Conservation (phyloP, 1,140 invertebrate genomes). For the Anastatus disparis region DNA sequence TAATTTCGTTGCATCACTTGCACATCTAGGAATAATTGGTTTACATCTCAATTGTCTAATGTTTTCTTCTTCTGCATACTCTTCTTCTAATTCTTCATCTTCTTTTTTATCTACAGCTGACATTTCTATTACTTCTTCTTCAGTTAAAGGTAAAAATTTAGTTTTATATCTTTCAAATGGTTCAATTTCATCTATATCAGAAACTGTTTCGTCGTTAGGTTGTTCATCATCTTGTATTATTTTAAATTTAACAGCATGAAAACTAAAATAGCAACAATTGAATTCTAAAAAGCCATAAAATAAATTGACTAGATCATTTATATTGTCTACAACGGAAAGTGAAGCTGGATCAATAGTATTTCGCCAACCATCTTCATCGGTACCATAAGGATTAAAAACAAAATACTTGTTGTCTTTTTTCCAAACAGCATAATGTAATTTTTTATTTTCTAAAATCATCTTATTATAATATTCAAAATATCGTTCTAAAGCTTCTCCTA, state of each 20-base stretch:
- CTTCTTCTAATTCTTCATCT: neutral
- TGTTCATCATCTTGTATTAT: conserved; percentile 45
- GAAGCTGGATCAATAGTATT: conserved; percentile 45
- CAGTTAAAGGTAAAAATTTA: conserved; percentile 55
- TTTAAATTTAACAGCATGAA: conserved; percentile 53
- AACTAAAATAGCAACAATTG: conserved; percentile 50
- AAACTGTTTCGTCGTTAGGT: neutral
- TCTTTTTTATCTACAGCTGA: neutral
- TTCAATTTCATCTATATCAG: conserved; percentile 36
- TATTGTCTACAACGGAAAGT: conserved; percentile 47
- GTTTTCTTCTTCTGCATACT: neutral
- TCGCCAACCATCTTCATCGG: conserved; percentile 53
- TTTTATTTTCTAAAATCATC: conserved; percentile 57
- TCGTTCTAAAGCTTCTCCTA: conserved; percentile 55
- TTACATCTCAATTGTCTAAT: neutral
- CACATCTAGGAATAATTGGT: too few relatives aligned
- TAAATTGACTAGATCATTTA: conserved; percentile 53
- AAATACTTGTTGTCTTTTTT: conserved; percentile 47
- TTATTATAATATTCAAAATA: conserved; percentile 53
- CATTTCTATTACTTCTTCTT: conserved; percentile 49
- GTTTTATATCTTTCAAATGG: conserved; percentile 48
- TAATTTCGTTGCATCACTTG: too few relatives aligned
- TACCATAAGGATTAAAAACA: conserved; percentile 61
- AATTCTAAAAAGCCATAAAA: conserved; percentile 54
- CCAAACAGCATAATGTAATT: conserved; percentile 56